These are phyloP conservation scores for Drosophila baimaii DNA, from an alignment of 1,140 invertebrate species.

Conservation along the genomic window DNA sequence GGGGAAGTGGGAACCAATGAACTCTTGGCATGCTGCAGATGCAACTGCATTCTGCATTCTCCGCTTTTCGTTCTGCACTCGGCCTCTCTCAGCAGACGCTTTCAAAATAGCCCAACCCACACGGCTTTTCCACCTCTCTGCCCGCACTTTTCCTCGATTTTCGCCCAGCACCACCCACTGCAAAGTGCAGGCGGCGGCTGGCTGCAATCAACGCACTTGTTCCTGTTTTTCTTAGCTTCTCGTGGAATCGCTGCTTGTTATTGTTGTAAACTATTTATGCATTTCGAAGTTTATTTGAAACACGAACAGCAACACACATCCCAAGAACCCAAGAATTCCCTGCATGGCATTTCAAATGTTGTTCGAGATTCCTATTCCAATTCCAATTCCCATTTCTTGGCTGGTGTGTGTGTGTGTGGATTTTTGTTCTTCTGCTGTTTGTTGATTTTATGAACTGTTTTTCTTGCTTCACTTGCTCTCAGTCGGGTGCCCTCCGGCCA, in stretches of 20 bases:
- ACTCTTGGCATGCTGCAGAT: constrained; percentile 64
- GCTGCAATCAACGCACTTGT: constrained; percentile 79
- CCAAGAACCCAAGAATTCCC: constrained; percentile 48
- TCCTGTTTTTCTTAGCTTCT: constrained; percentile 65
- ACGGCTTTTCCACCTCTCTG: constrained; percentile 31
- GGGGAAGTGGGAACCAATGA: constrained; percentile 64
- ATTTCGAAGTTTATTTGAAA: constrained; percentile 83
- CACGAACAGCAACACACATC: constrained; percentile 53
- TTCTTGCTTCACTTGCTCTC: constrained; percentile 78
- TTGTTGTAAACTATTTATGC: constrained; percentile 83
- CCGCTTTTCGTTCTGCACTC: constrained; percentile 17
- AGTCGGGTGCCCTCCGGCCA: constrained; percentile 74
- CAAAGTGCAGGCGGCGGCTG: constrained; percentile 61
- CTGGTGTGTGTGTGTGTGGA: constrained; percentile 19
- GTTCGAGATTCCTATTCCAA: constrained; percentile 45
- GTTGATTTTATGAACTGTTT: constrained; percentile 83
- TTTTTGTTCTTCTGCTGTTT: constrained; percentile 55
- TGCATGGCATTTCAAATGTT: constrained; percentile 62
- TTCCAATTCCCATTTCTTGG: constrained; percentile 19
- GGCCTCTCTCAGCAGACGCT: constrained; percentile 42
- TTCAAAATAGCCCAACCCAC: constrained; percentile 58
- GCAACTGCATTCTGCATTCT: constrained; percentile 39
- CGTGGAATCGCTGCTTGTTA: constrained; percentile 57
- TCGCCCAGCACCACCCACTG: constrained; percentile 25
- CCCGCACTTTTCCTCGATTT: constrained; percentile 11